Base-by-base conservation (phyloP, 1,140 invertebrate genomes). In the Caligus rogercresseyi region DNA sequence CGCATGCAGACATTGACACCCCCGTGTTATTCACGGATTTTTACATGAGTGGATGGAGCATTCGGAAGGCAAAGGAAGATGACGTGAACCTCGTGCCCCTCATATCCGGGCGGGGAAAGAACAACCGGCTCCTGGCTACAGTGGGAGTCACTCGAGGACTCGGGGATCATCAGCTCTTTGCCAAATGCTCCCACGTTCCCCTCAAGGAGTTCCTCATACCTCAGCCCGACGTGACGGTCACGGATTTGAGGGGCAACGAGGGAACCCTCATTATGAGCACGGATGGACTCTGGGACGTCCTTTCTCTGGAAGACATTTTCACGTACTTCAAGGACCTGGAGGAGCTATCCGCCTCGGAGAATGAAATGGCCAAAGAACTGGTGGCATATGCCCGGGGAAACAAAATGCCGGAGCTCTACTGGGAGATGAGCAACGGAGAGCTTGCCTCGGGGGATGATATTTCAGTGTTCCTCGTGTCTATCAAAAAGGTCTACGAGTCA, bases 361-460 rank as follows among this genome's bases (percentile, higher is more conserved):
- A 7, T 13, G 57, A 60, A 25, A 26, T 60, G 11, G 57, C 57
- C 2, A 31, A 60, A 20, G 24, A 18, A 16, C 20, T 60, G 24
- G 57, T 60, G 3, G 2, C 15, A 1, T 25, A 25, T 13, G 57
- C 57, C n/a, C 26, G 57, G 19, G 57, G 57, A 53, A 26, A 60
- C 3, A 2, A 31, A 25, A 11, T 2, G 2, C 57, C 3, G 16
- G 57, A 60, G 1, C 15, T 25, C 16, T 60, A 18, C 20, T 60
- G 57, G 57, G 26, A 26, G 4, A 60, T 26, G 57, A 25, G 24
- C n/a, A 60, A 60, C 43, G 2, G 26, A 25, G 24, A 31, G 4
- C 25, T 60, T 24, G 18, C 57, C 23, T 60, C 57, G 15, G 57
- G 57, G 18, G 57, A 60, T 31, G 57, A 60, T 16, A 60, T 60